These are phyloP conservation scores for Eristalis arbustorum DNA, from an alignment of 2,888 invertebrate genomes.

Conservation along the genomic window DNA sequence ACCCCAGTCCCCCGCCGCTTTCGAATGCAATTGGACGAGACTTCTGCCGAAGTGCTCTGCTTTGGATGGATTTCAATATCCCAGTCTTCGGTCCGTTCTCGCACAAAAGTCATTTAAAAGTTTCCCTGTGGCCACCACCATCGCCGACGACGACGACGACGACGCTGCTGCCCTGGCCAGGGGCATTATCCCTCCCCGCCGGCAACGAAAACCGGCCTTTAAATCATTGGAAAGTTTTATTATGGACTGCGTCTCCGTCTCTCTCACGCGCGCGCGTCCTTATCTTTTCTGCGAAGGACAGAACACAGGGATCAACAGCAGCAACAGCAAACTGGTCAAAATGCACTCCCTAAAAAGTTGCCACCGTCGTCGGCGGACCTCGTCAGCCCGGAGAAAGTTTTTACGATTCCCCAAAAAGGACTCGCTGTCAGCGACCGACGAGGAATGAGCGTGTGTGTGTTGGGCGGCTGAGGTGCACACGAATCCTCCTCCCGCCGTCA, in stretches of 20 bases:
- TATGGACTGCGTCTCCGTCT: conserved; percentile 35
- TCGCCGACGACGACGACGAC: no score
- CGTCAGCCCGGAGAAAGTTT: conserved; percentile 22
- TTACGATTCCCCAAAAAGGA: conserved; percentile 22
- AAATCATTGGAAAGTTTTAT: conserved; percentile 68
- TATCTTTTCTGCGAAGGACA: conserved; percentile 19
- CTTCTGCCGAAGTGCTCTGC: background rate
- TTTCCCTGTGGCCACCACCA: conserved; percentile 23
- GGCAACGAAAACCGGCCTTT: conserved; percentile 51
- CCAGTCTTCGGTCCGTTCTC: background rate
- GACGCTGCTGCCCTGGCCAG: background rate
- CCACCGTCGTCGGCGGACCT: background rate
- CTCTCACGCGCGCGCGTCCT: conserved; percentile 4
- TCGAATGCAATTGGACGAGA: conserved; percentile 47
- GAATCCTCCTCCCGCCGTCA: conserved; percentile 36
- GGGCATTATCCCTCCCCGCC: background rate
- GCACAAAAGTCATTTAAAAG: conserved; percentile 68
- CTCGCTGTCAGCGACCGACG: no score
- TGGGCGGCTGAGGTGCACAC: conserved; percentile 12
- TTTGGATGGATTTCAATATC: conserved; percentile 63
- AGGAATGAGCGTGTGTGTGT: background rate
- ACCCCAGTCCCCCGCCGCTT: background rate
- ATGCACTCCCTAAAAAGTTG: conserved; percentile 44
- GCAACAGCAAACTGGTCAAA: conserved; percentile 49
- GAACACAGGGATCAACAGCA: conserved; percentile 1